Conservation (phyloP, 2,113 vertebrate genomes). For the Petrocephalus zakoni region DNA sequence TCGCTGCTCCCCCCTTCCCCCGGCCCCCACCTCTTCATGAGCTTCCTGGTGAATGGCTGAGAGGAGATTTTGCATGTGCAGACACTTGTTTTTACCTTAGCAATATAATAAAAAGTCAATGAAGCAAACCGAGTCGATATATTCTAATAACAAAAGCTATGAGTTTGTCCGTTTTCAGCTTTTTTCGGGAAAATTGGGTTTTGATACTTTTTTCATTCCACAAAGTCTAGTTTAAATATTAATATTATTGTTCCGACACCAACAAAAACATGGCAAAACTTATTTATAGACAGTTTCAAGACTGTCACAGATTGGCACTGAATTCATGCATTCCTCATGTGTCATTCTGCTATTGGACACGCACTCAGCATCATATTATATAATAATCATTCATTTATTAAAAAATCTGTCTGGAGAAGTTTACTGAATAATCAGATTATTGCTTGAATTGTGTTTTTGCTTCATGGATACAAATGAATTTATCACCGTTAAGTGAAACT, state of each 20-base stretch:
- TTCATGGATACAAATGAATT: background rate
- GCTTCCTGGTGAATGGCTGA: conserved; percentile 60
- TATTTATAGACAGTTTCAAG: background rate
- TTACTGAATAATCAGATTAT: background rate
- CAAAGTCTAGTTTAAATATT: background rate
- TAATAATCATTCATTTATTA: background rate
- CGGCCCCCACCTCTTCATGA: conserved; percentile 37
- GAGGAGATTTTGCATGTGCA: conserved; percentile 55
- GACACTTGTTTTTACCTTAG: conserved; percentile 65
- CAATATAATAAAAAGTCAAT: conserved; percentile 85
- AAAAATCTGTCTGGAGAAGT: background rate
- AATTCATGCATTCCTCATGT: background rate
- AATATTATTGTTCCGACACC: background rate
- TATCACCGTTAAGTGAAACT: background rate
- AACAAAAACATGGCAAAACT: background rate
- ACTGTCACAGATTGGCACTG: background rate
- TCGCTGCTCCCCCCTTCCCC: background rate
- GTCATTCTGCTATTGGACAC: background rate
- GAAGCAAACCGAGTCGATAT: conserved; percentile 74
- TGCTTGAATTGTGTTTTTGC: background rate
- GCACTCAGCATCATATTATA: background rate
- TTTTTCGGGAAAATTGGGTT: conserved; percentile 24
- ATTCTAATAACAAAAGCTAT: conserved; percentile 64
- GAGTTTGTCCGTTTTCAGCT: conserved; percentile 52
- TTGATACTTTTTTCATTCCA: conserved; percentile 55